phyloP scores from a whole-genome alignment of 1,140 invertebrate genomes.

The Thaumatotibia leucotreta region DNA sequence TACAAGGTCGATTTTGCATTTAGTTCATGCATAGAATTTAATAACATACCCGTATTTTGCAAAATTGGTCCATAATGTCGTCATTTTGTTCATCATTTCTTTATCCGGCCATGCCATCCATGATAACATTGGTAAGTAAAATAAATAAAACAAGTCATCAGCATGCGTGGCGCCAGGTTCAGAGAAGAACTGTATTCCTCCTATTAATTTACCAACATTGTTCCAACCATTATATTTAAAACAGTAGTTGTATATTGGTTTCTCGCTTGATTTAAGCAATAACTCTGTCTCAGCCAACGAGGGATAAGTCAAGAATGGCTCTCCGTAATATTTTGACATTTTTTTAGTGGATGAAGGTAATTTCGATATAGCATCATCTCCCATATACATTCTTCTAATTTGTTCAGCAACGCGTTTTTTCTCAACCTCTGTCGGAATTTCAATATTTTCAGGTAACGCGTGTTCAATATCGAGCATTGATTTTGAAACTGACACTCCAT shows the following conservation, averaged over 20 bases:
- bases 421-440: constrained; percentile 31
- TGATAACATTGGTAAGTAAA: constrained; percentile 33
- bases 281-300: constrained; percentile 43
- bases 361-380: constrained; percentile 25
- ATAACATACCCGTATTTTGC: constrained; percentile 58
- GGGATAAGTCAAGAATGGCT: constrained; percentile 39
- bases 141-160: constrained; percentile 65
- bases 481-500: constrained; percentile 38
- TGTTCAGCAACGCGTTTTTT: constrained; percentile 22
- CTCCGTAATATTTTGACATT: constrained; percentile 42
- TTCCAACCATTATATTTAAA: constrained; percentile 48
- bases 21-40: background rate
- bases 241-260: constrained; percentile 50
- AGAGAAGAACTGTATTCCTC: constrained; percentile 15
- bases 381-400: constrained; percentile 38
- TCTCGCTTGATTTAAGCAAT: constrained; percentile 36
- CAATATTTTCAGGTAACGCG: constrained; percentile 44
- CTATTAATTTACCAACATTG: constrained; percentile 35
- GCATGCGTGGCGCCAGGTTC: constrained; percentile 52
- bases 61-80: constrained; percentile 64
- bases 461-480: constrained; percentile 37
- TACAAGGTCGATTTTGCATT: too few species aligned
- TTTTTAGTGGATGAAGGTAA: constrained; percentile 23
- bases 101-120: constrained; percentile 34
- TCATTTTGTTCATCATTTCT: constrained; percentile 49